These are phyloP conservation scores for Sorex araneus DNA, from an alignment of 2,113 vertebrate genomes.

Conservation along the genomic window DNA sequence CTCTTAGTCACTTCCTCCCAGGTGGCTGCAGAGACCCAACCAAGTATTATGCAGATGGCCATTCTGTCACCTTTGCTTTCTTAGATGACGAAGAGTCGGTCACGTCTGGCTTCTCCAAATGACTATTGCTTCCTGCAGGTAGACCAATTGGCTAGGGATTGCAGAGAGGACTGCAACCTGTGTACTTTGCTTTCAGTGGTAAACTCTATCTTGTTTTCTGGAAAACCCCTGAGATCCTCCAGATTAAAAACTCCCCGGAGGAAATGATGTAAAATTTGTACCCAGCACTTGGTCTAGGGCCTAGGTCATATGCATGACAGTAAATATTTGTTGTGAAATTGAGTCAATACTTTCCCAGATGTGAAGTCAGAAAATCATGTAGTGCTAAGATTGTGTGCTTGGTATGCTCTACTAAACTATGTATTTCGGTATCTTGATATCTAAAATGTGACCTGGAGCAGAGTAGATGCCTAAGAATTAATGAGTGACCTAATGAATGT, in stretches of 20 bases:
- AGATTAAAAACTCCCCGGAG: not conserved
- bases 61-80: not conserved
- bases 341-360: not conserved
- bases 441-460: not conserved
- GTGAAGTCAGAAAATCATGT: slow-evolving; percentile 27
- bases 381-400: slow-evolving; percentile 5
- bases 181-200: not conserved
- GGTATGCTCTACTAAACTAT: slow-evolving; percentile 19
- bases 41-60: not conserved
- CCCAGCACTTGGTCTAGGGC: not conserved
- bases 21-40: not conserved
- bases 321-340: not conserved
- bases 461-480: not conserved
- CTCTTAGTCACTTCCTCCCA: slow-evolving; percentile 65
- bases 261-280: not conserved
- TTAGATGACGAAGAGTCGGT: slow-evolving; percentile 27
- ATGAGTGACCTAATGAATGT: not conserved
- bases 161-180: not conserved
- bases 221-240: not conserved
- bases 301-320: not conserved
- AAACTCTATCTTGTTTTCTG: not conserved
- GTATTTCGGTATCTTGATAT: slow-evolving; percentile 32
- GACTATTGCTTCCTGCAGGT: slow-evolving; percentile 17
- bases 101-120: slow-evolving; percentile 43
- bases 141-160: not conserved